Evolutionary conservation across 2,888 invertebrate genomes (phyloP), one percentile per base, ranked within the genome.

Genomic region (Catonia carolina): DNA sequence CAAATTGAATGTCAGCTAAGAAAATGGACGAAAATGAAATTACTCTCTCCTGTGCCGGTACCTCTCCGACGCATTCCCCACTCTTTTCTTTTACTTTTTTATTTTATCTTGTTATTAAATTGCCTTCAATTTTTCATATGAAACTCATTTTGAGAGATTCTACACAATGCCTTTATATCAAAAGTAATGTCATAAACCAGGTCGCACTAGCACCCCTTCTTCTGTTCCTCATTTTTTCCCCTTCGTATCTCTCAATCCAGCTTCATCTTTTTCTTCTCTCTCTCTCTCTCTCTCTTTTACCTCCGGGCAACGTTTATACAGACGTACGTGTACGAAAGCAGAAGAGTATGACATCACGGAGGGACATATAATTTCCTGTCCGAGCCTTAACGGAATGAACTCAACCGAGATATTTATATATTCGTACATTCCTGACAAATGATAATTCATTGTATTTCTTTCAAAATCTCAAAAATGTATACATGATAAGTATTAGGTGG

Each of bases 71-170:
- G 47, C 17, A 35, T 8, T 36, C 35, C 5, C 33, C 8, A 31
- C 14, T 39, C 20, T 49, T 27, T 17, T 45, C 39, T 17, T 36
- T 23, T 50, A 20, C 15, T 50, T 53, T 60, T 52, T 56, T 59
- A 50, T 52, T 61, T 60, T 60, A 58, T 58, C 58, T 39, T 50
- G 61, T 64, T 64, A 64, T 64, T 64, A 64, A 64, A 64, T 64
- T 62, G 62, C 57, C 58, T 57, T 61, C 61, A 62, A 60, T 64
- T 64, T 64, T 62, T 62, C 62, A 64, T 62, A 62, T 61, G 64
- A 64, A 64, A 64, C 60, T 64, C 62, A 60, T 64, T 64, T 64
- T 33, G 37, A 57, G 57, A 52, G 47, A 45, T 22, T 22, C 45
- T 45, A 45, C 45, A 45, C 45, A 45, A 45, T 45, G 45, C 45